Conservation (phyloP, 2,888 invertebrate species). For the Mythimna lalbum region DNA sequence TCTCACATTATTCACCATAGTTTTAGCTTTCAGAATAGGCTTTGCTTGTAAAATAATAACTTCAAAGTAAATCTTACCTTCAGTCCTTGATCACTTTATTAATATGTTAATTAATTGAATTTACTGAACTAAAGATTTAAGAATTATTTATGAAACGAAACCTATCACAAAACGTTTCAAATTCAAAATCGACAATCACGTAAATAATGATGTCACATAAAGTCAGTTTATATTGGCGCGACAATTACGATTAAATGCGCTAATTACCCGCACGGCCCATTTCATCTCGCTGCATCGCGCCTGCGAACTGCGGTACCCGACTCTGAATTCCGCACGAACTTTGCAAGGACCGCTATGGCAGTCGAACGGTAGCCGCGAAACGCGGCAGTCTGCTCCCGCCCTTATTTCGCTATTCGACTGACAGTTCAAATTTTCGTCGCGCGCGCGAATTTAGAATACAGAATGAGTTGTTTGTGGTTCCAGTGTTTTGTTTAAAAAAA, state of each 20-base stretch:
- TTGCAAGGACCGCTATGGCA: slow-evolving; percentile 55
- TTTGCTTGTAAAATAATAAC: too few relatives aligned
- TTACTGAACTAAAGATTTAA: neutral
- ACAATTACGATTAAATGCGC: slow-evolving; percentile 51
- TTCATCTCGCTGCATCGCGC: slow-evolving; percentile 69
- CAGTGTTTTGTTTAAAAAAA: slow-evolving; percentile 54
- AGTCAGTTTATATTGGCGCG: slow-evolving; percentile 49
- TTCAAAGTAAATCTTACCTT: too few relatives aligned
- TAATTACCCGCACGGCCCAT: slow-evolving; percentile 54
- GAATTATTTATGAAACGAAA: neutral
- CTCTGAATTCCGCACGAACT: slow-evolving; percentile 33
- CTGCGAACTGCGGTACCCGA: slow-evolving; percentile 74
- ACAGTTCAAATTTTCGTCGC: slow-evolving; percentile 50
- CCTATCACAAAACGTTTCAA: neutral
- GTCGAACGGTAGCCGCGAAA: slow-evolving; percentile 70
- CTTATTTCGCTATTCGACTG: slow-evolving; percentile 54
- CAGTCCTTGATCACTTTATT: too few relatives aligned
- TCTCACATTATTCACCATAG: too few relatives aligned
- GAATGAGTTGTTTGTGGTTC: slow-evolving; percentile 62
- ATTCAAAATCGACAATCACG: slow-evolving; percentile 17
- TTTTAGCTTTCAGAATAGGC: too few relatives aligned
- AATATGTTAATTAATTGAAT: too few relatives aligned
- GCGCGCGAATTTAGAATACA: slow-evolving; percentile 69
- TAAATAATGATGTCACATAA: slow-evolving; percentile 42
- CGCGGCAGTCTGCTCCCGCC: slow-evolving; percentile 70